Evolutionary conservation across 2,113 vertebrate genomes (phyloP), one percentile per base, ranked within the genome.

Genomic region (Phalacrocorax pelagicus): DNA sequence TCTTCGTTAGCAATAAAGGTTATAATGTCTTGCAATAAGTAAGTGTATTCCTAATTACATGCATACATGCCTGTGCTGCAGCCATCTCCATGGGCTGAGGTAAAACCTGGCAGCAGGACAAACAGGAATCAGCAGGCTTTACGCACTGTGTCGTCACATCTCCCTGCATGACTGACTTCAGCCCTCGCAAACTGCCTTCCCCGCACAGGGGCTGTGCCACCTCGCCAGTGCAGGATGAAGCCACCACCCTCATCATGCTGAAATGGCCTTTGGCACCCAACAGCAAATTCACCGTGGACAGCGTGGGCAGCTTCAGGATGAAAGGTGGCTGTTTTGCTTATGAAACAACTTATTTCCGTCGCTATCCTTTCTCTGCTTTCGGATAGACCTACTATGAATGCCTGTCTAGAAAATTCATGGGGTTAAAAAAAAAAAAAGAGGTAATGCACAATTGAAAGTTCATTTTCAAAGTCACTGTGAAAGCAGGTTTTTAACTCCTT

Each of bases 131-230:
- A 59, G 18, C 19, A 62, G 42, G 32, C 34, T 89, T 91, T 49
- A 22, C 24, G 32, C 19, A 1, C 7, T 3, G 13, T 12, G n/a
- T 26, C 24, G 75, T 81, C 52, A 27, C 2, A 0, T 63, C 40
- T 78, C 46, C 26, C 46, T 24, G 18, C 12, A 7, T 1, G 3
- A 51, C 54, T 10, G 65, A 21, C 22, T 84, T 38, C 77, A 81
- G 0, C n/a, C 75, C 82, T 59, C 2, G 2, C 51, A 46, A 51
- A 38, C 8, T 12, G n/a, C 32, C 5, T 29, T 59, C 67, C 70
- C 65, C 23, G 58, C 46, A 1, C 32, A 15, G 63, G 42, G 69
- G 36, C 52, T 58, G 75, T 3, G 1, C 38, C 70, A 4, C n/a
- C 46, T 54, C 22, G 0, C 15, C 51, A 3, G 36, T 12, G 1